Conservation (phyloP, 2,888 invertebrate genomes). For the Crematogaster levior region DNA sequence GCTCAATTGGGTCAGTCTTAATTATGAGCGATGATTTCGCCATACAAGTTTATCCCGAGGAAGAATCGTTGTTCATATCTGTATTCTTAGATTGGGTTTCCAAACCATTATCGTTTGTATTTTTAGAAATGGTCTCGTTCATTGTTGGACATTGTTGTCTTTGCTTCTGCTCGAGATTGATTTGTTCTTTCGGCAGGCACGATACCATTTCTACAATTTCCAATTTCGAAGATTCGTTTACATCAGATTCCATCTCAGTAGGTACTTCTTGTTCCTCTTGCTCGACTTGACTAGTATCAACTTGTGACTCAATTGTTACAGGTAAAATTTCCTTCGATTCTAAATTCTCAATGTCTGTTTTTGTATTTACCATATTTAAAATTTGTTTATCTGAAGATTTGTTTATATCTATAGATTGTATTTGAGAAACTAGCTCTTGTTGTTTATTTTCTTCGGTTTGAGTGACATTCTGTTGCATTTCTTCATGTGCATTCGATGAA, state of each 20-base stretch:
- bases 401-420: not conserved
- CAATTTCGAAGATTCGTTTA: not conserved
- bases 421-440: not conserved
- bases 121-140: not conserved
- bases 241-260: not conserved
- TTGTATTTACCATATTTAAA: not conserved
- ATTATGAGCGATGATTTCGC: not conserved
- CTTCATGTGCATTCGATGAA: not conserved
- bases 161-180: not conserved
- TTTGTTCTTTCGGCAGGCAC: not conserved
- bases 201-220: not conserved
- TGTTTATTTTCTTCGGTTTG: slow-evolving; percentile 5
- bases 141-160: not conserved
- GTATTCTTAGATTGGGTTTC: not conserved
- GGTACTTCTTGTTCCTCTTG: not conserved
- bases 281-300: not conserved
- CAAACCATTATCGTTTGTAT: not conserved
- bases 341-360: not conserved
- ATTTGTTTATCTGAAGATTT: not conserved
- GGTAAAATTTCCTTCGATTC: not conserved
- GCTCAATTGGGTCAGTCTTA: slow-evolving; percentile 26
- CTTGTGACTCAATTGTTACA: not conserved
- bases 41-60: not conserved
- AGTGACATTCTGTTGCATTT: not conserved
- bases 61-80: slow-evolving; percentile 8